These are phyloP conservation scores for Cryptus armator DNA, from an alignment of 2,888 invertebrate genomes.

Conservation along the genomic window DNA sequence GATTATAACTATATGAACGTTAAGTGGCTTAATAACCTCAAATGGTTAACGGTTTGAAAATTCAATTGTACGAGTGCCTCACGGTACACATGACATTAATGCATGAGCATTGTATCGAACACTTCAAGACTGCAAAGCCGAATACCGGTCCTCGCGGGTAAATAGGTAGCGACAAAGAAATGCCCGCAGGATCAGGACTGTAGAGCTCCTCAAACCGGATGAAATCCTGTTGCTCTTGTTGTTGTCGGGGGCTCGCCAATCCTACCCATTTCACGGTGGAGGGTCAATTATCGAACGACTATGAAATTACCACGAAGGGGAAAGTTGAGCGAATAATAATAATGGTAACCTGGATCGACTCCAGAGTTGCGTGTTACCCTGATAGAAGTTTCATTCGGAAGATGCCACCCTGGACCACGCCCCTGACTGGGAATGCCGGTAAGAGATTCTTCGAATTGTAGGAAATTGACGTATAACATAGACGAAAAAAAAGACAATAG, in stretches of 20 bases:
- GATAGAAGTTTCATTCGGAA: conserved; percentile 82
- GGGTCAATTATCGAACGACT: conserved; percentile 74
- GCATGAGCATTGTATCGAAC: neutral
- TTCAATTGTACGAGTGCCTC: neutral
- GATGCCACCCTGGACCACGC: conserved; percentile 83
- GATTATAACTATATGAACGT: neutral
- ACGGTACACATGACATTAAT: neutral
- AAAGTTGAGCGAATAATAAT: conserved; percentile 73
- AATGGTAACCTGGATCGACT: conserved; percentile 70
- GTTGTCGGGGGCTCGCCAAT: conserved; percentile 82
- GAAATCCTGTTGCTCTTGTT: conserved; percentile 81
- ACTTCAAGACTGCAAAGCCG: neutral
- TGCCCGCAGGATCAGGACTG: conserved; percentile 67
- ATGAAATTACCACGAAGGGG: conserved; percentile 72
- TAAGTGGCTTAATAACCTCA: neutral
- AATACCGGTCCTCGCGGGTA: conserved; percentile 9
- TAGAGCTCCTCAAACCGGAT: conserved; percentile 75
- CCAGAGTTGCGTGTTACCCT: conserved; percentile 80
- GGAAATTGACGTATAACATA: conserved; percentile 12
- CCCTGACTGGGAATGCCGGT: conserved; percentile 72
- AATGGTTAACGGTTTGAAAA: neutral
- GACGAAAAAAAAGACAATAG: conserved; percentile 3
- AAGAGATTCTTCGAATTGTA: conserved; percentile 59
- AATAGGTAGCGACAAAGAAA: conserved; percentile 55
- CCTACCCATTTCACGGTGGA: conserved; percentile 73